Base-by-base conservation (phyloP, 2,113 vertebrate species). In the Rhodinocichla rosea region DNA sequence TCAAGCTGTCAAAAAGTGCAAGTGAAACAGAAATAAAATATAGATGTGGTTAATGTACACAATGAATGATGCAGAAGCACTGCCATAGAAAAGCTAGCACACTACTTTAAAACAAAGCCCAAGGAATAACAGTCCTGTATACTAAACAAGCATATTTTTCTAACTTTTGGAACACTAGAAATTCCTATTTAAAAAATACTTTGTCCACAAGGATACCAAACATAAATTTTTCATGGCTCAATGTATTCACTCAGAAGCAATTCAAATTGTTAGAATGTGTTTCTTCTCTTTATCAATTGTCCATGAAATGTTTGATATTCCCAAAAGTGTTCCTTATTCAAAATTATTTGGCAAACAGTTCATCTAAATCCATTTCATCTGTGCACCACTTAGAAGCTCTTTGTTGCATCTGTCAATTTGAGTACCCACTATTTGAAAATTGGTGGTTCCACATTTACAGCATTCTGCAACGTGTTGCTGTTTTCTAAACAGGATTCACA, bases 1-100 rank as follows among this genome's bases (percentile, higher is more conserved):
- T 93, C 53, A 90, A 96, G 56, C 50, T 95, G n/a, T 89, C 94
- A 96, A 88, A 95, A 92, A 76, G 21, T 68, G 47, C 15, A 70
- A 92, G 37, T 74, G 57, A 85, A 94, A 94, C 23, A 84, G 42
- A 92, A 95, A 62, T 67, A 89, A 93, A 91, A 91, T 88, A 81
- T 16, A 94, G 60, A 92, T 12, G 2, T 37, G 30, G 62, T 65
- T 91, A 92, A 83, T 59, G 65, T 39, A 67, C 68, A 76, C 26
- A 63, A 65, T 30, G 60, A 65, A 91, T 23, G 28, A 73, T 64
- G 65, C 17, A 78, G n/a, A 81, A 95, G 24, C 9, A 76, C 20
- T 73, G 37, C 24, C 8, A 3, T 2, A 83, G 39, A 80, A 80
- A 87, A 93, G 3, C 27, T 33, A 62, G 39, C 13, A 92, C 93